A percentile compares a stretch with the other conserved stretches of the same genome.
These are phyloP conservation scores for Saccostrea echinata DNA, from an alignment of 1,140 invertebrate species.

Conservation along the genomic window DNA sequence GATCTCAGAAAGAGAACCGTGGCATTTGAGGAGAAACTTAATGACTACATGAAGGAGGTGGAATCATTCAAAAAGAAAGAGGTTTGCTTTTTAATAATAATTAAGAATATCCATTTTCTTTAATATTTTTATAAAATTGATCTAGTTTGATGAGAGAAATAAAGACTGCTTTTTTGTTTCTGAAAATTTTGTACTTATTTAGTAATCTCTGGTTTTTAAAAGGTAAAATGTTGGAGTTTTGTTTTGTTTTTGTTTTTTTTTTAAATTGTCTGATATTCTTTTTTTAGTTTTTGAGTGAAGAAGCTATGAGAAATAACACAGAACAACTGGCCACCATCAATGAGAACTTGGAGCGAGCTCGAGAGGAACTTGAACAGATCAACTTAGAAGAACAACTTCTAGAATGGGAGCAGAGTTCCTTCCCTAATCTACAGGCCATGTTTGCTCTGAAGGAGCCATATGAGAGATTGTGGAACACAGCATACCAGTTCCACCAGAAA, in stretches of 20 bases:
- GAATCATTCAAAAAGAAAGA: slow-evolving; percentile 92
- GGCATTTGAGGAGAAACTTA: slow-evolving; percentile 87
- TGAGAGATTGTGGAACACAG: slow-evolving; percentile 94
- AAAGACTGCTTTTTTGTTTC: too few species aligned
- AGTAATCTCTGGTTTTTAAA: too few species aligned
- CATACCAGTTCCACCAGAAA: slow-evolving; percentile 90
- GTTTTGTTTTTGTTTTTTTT: background rate
- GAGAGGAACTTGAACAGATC: slow-evolving; percentile 86
- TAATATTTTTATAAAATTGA: too few species aligned
- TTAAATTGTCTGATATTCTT: background rate
- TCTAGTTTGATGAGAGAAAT: too few species aligned
- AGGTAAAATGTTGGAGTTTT: too few species aligned
- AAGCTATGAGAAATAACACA: slow-evolving; percentile 91
- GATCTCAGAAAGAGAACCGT: slow-evolving; percentile 81
- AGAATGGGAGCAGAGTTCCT: slow-evolving; percentile 91
- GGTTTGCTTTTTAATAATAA: slow-evolving; percentile 60
- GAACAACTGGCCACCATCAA: slow-evolving; percentile 86
- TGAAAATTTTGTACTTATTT: too few species aligned
- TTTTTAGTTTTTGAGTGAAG: slow-evolving; percentile 81
- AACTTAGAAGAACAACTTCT: slow-evolving; percentile 88
- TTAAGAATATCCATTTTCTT: too few species aligned
- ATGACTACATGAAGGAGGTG: slow-evolving; percentile 86
- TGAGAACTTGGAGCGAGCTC: slow-evolving; percentile 85
- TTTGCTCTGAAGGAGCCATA: slow-evolving; percentile 91
- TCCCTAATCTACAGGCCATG: slow-evolving; percentile 88